Evolutionary conservation across 2,888 invertebrate genomes (phyloP).

Genomic region (Drosophila ezoana): DNA sequence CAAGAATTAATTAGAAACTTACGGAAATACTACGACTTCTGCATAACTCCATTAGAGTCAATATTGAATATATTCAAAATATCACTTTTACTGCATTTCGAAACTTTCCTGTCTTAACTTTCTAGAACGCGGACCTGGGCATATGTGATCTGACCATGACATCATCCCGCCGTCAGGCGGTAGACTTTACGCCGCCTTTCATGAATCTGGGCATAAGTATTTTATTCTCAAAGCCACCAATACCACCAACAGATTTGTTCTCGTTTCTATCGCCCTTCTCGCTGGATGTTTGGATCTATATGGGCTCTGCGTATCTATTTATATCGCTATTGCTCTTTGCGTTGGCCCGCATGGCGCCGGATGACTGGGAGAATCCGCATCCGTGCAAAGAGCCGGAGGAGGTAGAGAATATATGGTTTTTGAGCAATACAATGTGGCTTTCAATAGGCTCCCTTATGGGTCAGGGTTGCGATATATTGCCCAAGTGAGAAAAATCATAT

Average conservation of each 20-base stretch:
- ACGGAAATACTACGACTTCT: too few relatives aligned
- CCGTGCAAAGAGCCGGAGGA: conserved; percentile 94
- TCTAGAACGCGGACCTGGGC: conserved; percentile 96
- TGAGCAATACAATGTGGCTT: conserved; percentile 96
- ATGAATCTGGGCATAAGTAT: conserved; percentile 98
- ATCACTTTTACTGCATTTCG: too few relatives aligned
- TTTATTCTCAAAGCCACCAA: conserved; percentile 92
- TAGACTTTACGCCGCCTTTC: conserved; percentile 98
- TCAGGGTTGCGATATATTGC: conserved; percentile 96
- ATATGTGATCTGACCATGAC: conserved; percentile 99
- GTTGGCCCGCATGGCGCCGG: conserved; percentile 93
- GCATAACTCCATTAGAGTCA: too few relatives aligned
- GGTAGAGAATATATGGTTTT: conserved; percentile 94
- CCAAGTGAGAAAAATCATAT: conserved; percentile 88
- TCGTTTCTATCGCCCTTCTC: conserved; percentile 96
- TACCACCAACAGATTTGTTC: conserved; percentile 91
- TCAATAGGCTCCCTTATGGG: conserved; percentile 96
- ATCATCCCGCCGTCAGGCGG: conserved; percentile 93
- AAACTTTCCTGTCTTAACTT: not conserved
- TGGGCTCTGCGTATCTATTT: conserved; percentile 93
- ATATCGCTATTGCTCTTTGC: conserved; percentile 93
- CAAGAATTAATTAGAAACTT: too few relatives aligned
- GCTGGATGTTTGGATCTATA: conserved; percentile 95
- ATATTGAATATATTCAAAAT: too few relatives aligned
- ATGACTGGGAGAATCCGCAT: conserved; percentile 97